These are phyloP conservation scores for Sakesphorus luctuosus DNA, from an alignment of 2,113 vertebrate species.

Conservation along the genomic window DNA sequence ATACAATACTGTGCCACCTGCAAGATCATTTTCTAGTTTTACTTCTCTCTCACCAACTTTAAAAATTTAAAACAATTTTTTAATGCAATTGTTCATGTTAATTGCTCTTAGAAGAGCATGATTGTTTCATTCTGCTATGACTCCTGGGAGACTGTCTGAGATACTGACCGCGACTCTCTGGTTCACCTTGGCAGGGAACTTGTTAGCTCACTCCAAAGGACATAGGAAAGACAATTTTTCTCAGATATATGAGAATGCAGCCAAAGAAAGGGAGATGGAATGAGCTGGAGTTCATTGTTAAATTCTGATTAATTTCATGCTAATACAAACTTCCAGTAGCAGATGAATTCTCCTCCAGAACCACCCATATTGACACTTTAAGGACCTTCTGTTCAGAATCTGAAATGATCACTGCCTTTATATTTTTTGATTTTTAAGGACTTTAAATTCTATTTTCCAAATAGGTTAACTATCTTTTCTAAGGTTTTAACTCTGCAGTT, in stretches of 20 bases:
- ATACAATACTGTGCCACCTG: background rate
- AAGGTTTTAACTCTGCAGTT: background rate
- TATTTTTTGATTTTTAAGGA: rapidly evolving
- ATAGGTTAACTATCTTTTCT: background rate
- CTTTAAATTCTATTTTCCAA: background rate
- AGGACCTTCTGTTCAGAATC: background rate
- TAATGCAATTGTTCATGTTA: background rate
- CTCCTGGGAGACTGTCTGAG: background rate
- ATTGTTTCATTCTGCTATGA: background rate
- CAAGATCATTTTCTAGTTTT: background rate
- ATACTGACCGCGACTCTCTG: background rate
- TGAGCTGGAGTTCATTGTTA: background rate
- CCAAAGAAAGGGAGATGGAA: background rate
- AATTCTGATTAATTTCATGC: background rate
- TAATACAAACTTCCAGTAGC: background rate
- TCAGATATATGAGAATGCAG: background rate
- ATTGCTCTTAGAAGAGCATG: background rate
- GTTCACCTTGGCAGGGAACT: background rate
- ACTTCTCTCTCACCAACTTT: background rate
- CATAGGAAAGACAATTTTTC: background rate
- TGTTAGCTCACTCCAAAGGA: background rate
- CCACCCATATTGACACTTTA: background rate
- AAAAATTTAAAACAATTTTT: background rate
- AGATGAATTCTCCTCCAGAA: background rate
- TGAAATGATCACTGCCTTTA: background rate